These are phyloP conservation scores for Cremastinae sp. DNA, from an alignment of 2,888 invertebrate species.

Conservation along the genomic window DNA sequence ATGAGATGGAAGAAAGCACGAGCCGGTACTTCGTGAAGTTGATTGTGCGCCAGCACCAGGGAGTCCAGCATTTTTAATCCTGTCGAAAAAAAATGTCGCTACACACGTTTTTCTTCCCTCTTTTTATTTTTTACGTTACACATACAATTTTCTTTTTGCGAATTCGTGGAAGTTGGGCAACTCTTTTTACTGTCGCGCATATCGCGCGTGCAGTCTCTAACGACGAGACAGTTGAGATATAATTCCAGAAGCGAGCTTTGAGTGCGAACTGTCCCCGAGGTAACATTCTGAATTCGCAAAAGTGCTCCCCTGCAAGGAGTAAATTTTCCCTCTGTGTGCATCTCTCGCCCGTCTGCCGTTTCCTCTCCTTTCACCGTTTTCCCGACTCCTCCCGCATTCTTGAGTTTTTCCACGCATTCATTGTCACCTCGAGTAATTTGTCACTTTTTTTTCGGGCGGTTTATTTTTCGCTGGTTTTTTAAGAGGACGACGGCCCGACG, in stretches of 20 bases:
- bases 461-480: neutral
- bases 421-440: neutral
- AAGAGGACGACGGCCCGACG: neutral
- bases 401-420: neutral
- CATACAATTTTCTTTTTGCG: too few relatives aligned
- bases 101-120: neutral
- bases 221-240: slow-evolving; percentile 31
- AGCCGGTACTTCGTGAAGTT: slow-evolving; percentile 85
- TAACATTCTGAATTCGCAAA: slow-evolving; percentile 37
- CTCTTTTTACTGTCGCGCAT: neutral
- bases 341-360: slow-evolving; percentile 3
- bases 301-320: slow-evolving; percentile 31
- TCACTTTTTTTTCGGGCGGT: neutral
- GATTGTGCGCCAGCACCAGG: slow-evolving; percentile 92
- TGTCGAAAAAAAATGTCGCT: slow-evolving; percentile 76
- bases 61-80: slow-evolving; percentile 91
- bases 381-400: neutral
- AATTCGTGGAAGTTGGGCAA: neutral
- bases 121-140: neutral
- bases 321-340: slow-evolving; percentile 37
- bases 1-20: slow-evolving; percentile 91
- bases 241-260: slow-evolving; percentile 33
- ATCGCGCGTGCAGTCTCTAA: slow-evolving; percentile 11
- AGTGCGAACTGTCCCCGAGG: slow-evolving; percentile 44
- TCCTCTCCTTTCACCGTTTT: neutral